Evolutionary conservation across 2,797 vertebrate species (phyloP).

Genomic region (Poecilia picta): DNA sequence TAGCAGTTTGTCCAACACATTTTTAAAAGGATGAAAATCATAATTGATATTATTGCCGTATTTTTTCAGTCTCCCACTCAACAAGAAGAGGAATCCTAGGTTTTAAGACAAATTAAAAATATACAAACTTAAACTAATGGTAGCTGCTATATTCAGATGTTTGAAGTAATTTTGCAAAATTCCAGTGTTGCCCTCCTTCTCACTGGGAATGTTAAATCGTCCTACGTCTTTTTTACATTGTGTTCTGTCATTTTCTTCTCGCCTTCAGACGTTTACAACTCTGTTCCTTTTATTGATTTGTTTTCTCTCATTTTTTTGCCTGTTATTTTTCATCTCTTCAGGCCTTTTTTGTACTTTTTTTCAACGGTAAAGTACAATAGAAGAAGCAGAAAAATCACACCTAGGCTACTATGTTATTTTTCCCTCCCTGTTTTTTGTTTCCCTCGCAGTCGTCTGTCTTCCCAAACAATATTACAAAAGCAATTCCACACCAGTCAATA

Average conservation of each 20-base stretch:
- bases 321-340: slow-evolving; percentile 34
- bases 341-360: slow-evolving; percentile 29
- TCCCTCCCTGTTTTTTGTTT: slow-evolving; percentile 29
- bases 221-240: not conserved
- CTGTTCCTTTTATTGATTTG: slow-evolving; percentile 27
- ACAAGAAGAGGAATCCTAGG: slow-evolving; percentile 11
- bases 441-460: slow-evolving; percentile 71
- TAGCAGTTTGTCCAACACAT: not conserved
- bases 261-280: slow-evolving; percentile 36
- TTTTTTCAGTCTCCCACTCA: not conserved
- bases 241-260: slow-evolving; percentile 9
- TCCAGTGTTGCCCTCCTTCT: not conserved
- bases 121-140: slow-evolving; percentile 10
- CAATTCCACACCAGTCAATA: slow-evolving; percentile 82
- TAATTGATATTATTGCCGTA: not conserved
- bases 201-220: not conserved
- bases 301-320: slow-evolving; percentile 10
- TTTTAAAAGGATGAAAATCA: not conserved
- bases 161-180: slow-evolving; percentile 27
- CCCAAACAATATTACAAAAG: slow-evolving; percentile 84
- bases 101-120: slow-evolving; percentile 6
- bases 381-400: slow-evolving; percentile 63
- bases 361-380: slow-evolving; percentile 52
- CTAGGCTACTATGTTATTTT: slow-evolving; percentile 38
- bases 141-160: slow-evolving; percentile 4